phyloP scores from a whole-genome alignment of 1,140 invertebrate genomes.

The Phortica variegata region DNA sequence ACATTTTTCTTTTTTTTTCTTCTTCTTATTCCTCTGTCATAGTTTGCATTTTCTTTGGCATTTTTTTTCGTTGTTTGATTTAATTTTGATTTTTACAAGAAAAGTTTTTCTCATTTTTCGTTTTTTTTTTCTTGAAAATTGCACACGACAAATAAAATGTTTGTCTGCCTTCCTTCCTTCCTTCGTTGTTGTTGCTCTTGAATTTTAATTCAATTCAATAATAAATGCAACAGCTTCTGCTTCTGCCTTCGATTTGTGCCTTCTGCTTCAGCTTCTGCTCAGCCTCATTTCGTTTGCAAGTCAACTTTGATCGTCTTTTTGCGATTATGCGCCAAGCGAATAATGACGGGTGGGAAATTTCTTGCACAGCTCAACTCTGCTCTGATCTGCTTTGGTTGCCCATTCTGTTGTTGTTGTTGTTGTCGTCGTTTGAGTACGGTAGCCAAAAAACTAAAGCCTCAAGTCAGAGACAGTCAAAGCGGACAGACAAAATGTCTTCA shows the following conservation, averaged over 20 bases:
- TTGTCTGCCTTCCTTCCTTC: neutral
- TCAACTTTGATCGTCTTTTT: slow-evolving; percentile 31
- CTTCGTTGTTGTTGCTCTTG: slow-evolving; percentile 32
- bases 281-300: too few relatives aligned
- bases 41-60: slow-evolving; percentile 27
- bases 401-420: slow-evolving; percentile 17
- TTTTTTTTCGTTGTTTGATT: slow-evolving; percentile 52
- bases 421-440: slow-evolving; percentile 11
- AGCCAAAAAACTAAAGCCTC: too few relatives aligned
- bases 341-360: slow-evolving; percentile 37
- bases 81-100: slow-evolving; percentile 51
- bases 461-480: too few relatives aligned
- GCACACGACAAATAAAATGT: slow-evolving; percentile 28
- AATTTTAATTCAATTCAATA: slow-evolving; percentile 53
- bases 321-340: slow-evolving; percentile 49
- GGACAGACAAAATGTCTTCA: slow-evolving; percentile 50
- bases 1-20: slow-evolving; percentile 23
- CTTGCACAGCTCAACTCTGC: slow-evolving; percentile 31
- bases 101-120: slow-evolving; percentile 24
- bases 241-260: too few relatives aligned
- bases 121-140: neutral
- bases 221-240: slow-evolving; percentile 30
- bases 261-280: too few relatives aligned
- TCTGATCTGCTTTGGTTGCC: slow-evolving; percentile 43
- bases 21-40: too few relatives aligned